phyloP scores from a whole-genome alignment of 2,113 vertebrate species.

The Ptychochromis oligacanthus region DNA sequence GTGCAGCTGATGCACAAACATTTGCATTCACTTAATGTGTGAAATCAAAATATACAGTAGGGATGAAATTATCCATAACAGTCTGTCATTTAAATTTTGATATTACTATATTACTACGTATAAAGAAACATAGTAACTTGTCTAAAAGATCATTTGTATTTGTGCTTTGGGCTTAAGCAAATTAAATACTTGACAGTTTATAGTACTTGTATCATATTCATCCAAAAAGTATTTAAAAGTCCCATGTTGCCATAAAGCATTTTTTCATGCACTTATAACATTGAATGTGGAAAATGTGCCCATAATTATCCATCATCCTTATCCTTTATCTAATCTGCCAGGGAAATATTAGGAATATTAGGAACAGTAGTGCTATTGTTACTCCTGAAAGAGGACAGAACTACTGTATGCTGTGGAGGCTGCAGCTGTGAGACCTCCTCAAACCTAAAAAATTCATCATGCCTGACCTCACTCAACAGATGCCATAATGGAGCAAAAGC shows the following conservation, averaged over 20 bases:
- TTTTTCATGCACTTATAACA: not conserved
- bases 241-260: not conserved
- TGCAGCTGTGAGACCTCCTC: slow-evolving; percentile 52
- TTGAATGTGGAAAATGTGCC: not conserved
- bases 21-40: no score
- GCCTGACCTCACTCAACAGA: slow-evolving; percentile 65
- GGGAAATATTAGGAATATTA: not conserved
- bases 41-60: no score
- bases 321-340: not conserved
- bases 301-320: no score
- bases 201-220: no score
- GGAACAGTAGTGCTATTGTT: slow-evolving; percentile 36
- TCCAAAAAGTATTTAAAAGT: not conserved
- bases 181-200: not conserved
- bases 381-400: not conserved
- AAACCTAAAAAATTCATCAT: slow-evolving; percentile 40
- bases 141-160: not conserved
- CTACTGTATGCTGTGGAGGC: not conserved
- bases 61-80: not conserved
- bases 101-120: no score
- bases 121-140: not conserved
- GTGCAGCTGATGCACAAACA: not conserved
- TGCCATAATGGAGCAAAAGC: slow-evolving; percentile 45
- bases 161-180: not conserved
- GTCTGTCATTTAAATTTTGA: not conserved